Conservation (phyloP, 2,113 vertebrate genomes). For the Anoplopoma fimbria region DNA sequence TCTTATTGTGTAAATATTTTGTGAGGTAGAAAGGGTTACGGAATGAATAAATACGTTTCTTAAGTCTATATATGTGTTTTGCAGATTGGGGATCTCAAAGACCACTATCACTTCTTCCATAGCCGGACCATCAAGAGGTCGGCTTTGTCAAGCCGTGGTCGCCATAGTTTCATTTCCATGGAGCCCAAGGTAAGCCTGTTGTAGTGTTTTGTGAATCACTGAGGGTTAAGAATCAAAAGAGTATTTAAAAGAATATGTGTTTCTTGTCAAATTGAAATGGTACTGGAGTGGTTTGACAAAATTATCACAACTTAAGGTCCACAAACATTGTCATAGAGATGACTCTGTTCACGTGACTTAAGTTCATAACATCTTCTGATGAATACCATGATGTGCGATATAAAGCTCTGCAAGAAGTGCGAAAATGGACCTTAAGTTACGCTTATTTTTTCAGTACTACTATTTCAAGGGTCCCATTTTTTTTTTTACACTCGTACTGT, state of each 20-base stretch:
- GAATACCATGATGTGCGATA: neutral
- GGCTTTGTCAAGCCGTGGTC: slow-evolving; percentile 93
- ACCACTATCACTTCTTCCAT: slow-evolving; percentile 99
- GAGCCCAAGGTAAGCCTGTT: slow-evolving; percentile 95
- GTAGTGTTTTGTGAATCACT: neutral
- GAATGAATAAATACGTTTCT: neutral
- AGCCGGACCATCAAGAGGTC: slow-evolving; percentile 99
- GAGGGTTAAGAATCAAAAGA: neutral
- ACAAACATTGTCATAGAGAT: neutral
- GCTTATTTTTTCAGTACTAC: neutral
- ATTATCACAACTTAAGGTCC: neutral
- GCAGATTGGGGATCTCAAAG: slow-evolving; percentile 96
- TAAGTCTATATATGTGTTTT: slow-evolving; percentile 57
- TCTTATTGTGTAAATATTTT: no score
- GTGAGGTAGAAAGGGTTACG: neutral
- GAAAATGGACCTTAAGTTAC: neutral
- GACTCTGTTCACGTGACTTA: neutral
- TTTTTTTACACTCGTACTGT: no score
- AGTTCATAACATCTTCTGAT: neutral
- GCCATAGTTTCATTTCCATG: slow-evolving; percentile 99
- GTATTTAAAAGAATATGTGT: neutral
- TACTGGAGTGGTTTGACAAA: neutral
- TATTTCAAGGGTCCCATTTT: neutral
- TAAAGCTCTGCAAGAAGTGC: neutral
- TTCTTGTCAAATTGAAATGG: neutral